Conservation (phyloP, 2,797 vertebrate species). For the Phataginus tricuspis region DNA sequence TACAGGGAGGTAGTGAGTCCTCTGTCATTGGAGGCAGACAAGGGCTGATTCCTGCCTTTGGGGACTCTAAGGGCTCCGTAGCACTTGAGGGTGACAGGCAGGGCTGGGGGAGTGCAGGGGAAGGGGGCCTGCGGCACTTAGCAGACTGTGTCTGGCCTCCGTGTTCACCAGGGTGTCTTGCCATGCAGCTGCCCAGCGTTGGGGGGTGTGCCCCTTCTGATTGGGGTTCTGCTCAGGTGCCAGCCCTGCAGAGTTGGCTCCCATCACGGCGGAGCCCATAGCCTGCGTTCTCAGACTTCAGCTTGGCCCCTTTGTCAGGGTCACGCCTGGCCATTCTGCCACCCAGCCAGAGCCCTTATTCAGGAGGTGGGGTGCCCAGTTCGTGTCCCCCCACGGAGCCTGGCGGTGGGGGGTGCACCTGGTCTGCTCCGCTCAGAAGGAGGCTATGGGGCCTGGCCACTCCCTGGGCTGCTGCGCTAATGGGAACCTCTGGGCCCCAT, state of each 20-base stretch:
- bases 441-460: neutral
- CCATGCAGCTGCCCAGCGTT: rapidly evolving
- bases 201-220: rapidly evolving
- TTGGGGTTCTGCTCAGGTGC: neutral
- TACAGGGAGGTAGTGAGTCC: neutral
- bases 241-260: rapidly evolving
- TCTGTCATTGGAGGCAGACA: neutral
- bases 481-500: neutral
- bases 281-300: neutral
- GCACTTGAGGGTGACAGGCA: rapidly evolving
- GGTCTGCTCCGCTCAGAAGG: rapidly evolving
- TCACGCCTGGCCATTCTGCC: rapidly evolving
- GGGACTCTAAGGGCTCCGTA: neutral
- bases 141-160: rapidly evolving
- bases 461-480: rapidly evolving
- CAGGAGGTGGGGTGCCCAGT: rapidly evolving
- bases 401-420: rapidly evolving
- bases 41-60: neutral
- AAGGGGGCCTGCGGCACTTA: rapidly evolving
- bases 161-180: neutral
- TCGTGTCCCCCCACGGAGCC: rapidly evolving
- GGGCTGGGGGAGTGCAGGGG: rapidly evolving
- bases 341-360: neutral
- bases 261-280: neutral
- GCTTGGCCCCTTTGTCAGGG: rapidly evolving